Evolutionary conservation across 1,140 invertebrate genomes (phyloP).

Genomic region (Cherax destructor): DNA sequence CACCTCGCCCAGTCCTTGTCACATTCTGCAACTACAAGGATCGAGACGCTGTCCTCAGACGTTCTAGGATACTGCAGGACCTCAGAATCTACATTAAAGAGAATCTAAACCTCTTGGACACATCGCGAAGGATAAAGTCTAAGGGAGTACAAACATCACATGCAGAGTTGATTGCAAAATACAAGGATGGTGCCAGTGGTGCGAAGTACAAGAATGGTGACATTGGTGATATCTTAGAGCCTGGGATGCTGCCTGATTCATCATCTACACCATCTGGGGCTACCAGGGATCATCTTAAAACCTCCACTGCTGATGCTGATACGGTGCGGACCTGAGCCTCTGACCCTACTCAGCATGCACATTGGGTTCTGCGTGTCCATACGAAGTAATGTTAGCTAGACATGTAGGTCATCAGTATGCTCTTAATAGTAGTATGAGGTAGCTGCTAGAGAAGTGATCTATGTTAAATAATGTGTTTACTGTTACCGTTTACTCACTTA

Average conservation of each 20-base stretch:
- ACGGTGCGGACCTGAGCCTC: slow-evolving; percentile 2
- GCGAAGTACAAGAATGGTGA: neutral
- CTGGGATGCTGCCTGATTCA: neutral
- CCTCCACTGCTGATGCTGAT: neutral
- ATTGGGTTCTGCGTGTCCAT: neutral
- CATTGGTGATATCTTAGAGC: neutral
- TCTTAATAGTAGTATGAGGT: neutral
- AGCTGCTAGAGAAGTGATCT: neutral
- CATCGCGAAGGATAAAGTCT: neutral
- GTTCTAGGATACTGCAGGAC: slow-evolving; percentile 9
- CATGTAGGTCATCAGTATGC: neutral
- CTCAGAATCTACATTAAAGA: neutral
- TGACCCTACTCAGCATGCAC: neutral
- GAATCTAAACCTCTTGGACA: neutral
- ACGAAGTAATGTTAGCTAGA: neutral
- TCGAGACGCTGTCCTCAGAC: neutral
- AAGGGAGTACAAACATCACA: neutral
- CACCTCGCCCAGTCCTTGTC: neutral
- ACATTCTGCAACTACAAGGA: neutral
- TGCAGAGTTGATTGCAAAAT: neutral
- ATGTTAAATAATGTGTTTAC: neutral
- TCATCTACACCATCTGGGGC: neutral
- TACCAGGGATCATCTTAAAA: neutral
- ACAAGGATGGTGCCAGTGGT: neutral
- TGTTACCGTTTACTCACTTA: too few species aligned